phyloP scores from a whole-genome alignment of 2,888 invertebrate genomes.

The Ditula angustiorana region DNA sequence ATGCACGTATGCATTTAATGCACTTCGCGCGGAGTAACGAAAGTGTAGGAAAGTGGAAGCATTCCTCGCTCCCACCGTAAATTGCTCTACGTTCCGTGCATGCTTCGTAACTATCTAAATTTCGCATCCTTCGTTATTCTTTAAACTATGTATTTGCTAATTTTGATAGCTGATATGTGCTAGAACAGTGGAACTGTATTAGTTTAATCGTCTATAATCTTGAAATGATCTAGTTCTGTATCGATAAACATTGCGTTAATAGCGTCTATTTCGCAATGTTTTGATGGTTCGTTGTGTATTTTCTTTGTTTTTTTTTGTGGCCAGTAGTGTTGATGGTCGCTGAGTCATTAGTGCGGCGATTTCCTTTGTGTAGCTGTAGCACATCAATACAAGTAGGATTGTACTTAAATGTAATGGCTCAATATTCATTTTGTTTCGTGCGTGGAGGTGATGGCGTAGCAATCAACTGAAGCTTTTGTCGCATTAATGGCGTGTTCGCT shows the following conservation, averaged over 20 bases:
- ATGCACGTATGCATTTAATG: slow-evolving; percentile 62
- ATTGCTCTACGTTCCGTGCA: slow-evolving; percentile 56
- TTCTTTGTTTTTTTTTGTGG: slow-evolving; percentile 40
- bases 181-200: neutral
- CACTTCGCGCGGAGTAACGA: slow-evolving; percentile 66
- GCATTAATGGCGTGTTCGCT: slow-evolving; percentile 52
- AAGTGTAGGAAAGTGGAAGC: slow-evolving; percentile 80
- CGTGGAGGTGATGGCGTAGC: slow-evolving; percentile 51
- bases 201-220: neutral
- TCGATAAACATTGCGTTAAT: neutral
- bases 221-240: neutral
- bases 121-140: neutral
- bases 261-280: slow-evolving; percentile 26
- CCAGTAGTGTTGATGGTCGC: slow-evolving; percentile 56
- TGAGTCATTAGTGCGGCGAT: slow-evolving; percentile 62
- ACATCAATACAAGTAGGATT: slow-evolving; percentile 58
- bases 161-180: neutral
- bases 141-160: neutral
- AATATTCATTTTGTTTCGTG: slow-evolving; percentile 56
- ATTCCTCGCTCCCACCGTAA: slow-evolving; percentile 69
- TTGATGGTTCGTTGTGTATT: neutral
- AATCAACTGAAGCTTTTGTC: slow-evolving; percentile 55
- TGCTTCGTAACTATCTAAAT: slow-evolving; percentile 48
- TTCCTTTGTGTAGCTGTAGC: slow-evolving; percentile 60
- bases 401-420: slow-evolving; percentile 65